These are phyloP conservation scores for Fragum whitleyi DNA, from an alignment of 2,888 invertebrate species.

Conservation along the genomic window DNA sequence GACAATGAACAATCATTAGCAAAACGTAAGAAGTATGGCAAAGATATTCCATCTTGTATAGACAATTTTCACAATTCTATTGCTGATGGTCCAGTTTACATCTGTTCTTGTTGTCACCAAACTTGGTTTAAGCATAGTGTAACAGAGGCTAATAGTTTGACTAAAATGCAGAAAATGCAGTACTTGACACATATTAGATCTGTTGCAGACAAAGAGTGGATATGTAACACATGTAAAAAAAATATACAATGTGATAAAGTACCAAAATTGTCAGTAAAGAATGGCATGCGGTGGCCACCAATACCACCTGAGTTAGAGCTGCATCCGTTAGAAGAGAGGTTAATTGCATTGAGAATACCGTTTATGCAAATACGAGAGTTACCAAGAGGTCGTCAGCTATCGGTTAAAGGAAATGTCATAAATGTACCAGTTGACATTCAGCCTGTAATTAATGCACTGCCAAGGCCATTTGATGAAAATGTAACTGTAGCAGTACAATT, in stretches of 20 bases:
- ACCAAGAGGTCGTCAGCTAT: no score
- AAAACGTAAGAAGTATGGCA: slow-evolving; percentile 20
- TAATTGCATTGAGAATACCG: slow-evolving; percentile 56
- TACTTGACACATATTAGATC: slow-evolving; percentile 38
- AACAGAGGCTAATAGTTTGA: background rate
- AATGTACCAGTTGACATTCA: slow-evolving; percentile 66
- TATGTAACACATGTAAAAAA: no score
- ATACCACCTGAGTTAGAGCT: slow-evolving; percentile 55
- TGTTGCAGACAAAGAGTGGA: no score
- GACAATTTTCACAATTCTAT: slow-evolving; percentile 9
- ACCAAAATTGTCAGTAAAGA: slow-evolving; percentile 29
- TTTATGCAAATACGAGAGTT: no score
- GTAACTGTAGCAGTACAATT: slow-evolving; percentile 57
- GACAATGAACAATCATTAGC: background rate
- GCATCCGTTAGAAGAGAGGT: slow-evolving; percentile 55
- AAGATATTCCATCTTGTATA: slow-evolving; percentile 10
- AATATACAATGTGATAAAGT: slow-evolving; percentile 42
- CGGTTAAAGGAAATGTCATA: no score
- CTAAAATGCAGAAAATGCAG: slow-evolving; percentile 12
- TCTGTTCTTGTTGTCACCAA: no score
- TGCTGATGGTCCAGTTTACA: slow-evolving; percentile 15
- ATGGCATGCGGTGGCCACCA: slow-evolving; percentile 56
- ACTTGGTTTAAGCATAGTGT: slow-evolving; percentile 36
- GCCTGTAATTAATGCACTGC: no score
- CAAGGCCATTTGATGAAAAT: no score